phyloP scores from a whole-genome alignment of 1,140 invertebrate genomes.

The Psilanteris sp. region DNA sequence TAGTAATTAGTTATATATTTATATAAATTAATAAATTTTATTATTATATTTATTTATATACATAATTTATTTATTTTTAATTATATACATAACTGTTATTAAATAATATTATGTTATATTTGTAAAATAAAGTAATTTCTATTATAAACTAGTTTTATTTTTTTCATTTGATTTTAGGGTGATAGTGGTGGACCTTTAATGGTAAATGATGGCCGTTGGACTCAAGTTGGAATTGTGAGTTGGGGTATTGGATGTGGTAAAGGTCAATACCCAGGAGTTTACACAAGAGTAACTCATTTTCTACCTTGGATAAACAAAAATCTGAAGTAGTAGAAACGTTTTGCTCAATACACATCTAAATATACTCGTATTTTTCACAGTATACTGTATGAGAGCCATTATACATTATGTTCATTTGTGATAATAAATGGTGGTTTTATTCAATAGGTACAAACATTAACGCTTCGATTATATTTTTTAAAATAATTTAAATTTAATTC shows the following conservation, averaged over 20 bases:
- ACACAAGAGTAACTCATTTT: conserved; percentile 88
- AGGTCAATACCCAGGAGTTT: conserved; percentile 93
- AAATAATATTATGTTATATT: no score
- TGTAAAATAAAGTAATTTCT: no score
- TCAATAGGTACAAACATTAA: conserved; percentile 15
- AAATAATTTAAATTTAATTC: no score
- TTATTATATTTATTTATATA: conserved; percentile 9
- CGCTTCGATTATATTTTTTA: no score
- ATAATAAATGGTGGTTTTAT: conserved; percentile 16
- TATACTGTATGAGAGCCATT: conserved; percentile 6
- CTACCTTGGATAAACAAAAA: conserved; percentile 89
- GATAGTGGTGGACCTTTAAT: conserved; percentile 95
- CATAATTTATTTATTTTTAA: no score
- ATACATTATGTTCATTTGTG: conserved; percentile 41
- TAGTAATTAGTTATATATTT: no score
- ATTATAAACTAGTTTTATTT: no score
- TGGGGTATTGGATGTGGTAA: conserved; percentile 97
- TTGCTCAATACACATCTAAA: conserved; percentile 45
- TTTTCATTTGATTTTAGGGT: conserved; percentile 82
- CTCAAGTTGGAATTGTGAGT: conserved; percentile 93
- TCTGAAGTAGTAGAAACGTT: conserved; percentile 77
- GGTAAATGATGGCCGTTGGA: conserved; percentile 89
- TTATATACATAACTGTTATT: no score
- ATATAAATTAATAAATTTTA: no score
- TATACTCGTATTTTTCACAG: conserved; percentile 17